Evolutionary conservation across 2,888 invertebrate genomes (phyloP), one percentile per base, ranked within the genome.

Genomic region (Acleris holmiana): DNA sequence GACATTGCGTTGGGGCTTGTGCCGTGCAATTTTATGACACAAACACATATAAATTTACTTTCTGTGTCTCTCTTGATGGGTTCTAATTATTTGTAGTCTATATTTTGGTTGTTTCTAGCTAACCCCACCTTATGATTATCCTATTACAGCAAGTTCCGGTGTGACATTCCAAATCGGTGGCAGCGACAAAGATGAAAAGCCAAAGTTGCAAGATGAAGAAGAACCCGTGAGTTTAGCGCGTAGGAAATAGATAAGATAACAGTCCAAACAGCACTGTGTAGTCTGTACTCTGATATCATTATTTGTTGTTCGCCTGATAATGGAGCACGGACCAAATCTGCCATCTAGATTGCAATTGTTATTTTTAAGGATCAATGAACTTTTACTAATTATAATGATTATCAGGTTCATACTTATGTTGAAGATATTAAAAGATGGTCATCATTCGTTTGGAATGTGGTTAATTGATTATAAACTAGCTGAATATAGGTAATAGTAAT

Each of bases 131-230:
- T 57, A 15, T 13, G 35, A n/a, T 53, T 25, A 13, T 64, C 19
- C 69, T 13, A 68, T 88, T 86, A 25, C 83, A 92, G 92, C 92
- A 54, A 91, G 92, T 75, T 93, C 93, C 69, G 93, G 93, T 23
- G 95, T 95, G 49, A 95, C 94, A 77, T 95, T 95, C 85, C 95
- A 95, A 83, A 95, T 95, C 72, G 95, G 95, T 58, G 94, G 94
- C 40, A 78, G 80, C 61, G 94, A 94, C 75, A 89, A 89, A 75
- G 93, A 93, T 69, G 94, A 94, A 68, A 94, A 94, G 75, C 88
- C 93, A 29, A 91, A 91, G 72, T 93, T 93, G 69, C 86, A 85
- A 29, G 92, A 92, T 56, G 94, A 94, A 64, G 93, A 94, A 56
- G 94, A 94, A 71, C 90, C 94, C 57, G 93, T 91, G 75, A 93